Evolutionary conservation across 2,888 invertebrate species (phyloP).

Genomic region (Lasioglossum malachurum): DNA sequence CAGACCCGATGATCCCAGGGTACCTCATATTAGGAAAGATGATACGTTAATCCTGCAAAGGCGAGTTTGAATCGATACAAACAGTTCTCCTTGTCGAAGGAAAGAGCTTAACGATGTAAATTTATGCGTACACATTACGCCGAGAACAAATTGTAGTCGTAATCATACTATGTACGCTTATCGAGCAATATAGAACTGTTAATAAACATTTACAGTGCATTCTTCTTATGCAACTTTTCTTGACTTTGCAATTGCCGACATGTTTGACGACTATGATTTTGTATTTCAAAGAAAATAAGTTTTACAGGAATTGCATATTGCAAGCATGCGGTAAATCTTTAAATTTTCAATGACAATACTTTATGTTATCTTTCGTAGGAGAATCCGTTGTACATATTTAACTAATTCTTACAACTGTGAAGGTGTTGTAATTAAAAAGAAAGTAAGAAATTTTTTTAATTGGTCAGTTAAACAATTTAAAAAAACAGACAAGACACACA

Average conservation of each 20-base stretch:
- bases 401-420: neutral
- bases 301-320: neutral
- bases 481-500: too few species aligned
- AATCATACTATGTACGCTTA: neutral
- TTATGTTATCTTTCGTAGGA: neutral
- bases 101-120: neutral
- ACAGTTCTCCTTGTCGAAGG: neutral
- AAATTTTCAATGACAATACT: neutral
- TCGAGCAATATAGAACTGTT: neutral
- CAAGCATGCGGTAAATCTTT: neutral
- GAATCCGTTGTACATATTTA: neutral
- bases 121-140: neutral
- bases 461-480: too few species aligned
- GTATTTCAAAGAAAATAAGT: neutral
- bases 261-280: neutral
- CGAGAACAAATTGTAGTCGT: neutral
- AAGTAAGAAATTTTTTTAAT: too few species aligned
- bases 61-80: neutral
- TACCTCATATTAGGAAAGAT: slow-evolving; percentile 43
- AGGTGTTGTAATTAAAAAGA: neutral
- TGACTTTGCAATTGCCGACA: too few species aligned
- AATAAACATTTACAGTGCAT: neutral
- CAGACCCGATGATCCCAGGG: slow-evolving; percentile 73
- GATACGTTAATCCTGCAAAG: neutral
- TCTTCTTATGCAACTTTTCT: neutral